Evolutionary conservation across 2,797 vertebrate genomes (phyloP).

Genomic region (Melanogrammus aeglefinus): DNA sequence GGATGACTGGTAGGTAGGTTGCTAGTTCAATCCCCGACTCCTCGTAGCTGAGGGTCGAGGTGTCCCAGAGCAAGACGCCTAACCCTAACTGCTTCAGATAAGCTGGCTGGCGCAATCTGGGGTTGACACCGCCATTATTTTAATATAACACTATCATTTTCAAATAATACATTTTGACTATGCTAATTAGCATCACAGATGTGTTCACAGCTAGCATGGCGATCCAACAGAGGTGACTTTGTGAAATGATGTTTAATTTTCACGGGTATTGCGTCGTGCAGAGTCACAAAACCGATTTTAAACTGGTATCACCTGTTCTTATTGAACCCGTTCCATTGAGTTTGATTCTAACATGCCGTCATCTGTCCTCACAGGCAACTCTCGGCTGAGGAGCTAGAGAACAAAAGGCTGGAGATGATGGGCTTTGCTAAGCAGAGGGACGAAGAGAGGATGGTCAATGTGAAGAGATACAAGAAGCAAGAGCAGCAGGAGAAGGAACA

Average conservation of each 20-base stretch:
- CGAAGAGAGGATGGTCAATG: slow-evolving; percentile 80
- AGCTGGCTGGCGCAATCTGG: no score
- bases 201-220: not conserved
- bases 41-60: no score
- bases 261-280: not conserved
- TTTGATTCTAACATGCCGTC: not conserved
- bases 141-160: not conserved
- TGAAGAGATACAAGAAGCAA: slow-evolving; percentile 81
- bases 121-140: no score
- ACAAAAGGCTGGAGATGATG: slow-evolving; percentile 86
- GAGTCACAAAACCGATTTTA: not conserved
- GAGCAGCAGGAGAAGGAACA: slow-evolving; percentile 80
- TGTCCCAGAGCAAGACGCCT: no score
- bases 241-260: not conserved
- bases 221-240: not conserved
- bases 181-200: not conserved
- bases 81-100: no score
- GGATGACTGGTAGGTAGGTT: no score
- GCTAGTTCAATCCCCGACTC: no score
- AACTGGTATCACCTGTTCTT: not conserved
- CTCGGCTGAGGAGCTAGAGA: slow-evolving; percentile 83
- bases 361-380: slow-evolving; percentile 72
- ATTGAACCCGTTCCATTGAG: not conserved
- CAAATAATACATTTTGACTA: not conserved
- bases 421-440: slow-evolving; percentile 86